Evolutionary conservation across 2,797 vertebrate genomes (phyloP).

Genomic region (Gallirallus australis): DNA sequence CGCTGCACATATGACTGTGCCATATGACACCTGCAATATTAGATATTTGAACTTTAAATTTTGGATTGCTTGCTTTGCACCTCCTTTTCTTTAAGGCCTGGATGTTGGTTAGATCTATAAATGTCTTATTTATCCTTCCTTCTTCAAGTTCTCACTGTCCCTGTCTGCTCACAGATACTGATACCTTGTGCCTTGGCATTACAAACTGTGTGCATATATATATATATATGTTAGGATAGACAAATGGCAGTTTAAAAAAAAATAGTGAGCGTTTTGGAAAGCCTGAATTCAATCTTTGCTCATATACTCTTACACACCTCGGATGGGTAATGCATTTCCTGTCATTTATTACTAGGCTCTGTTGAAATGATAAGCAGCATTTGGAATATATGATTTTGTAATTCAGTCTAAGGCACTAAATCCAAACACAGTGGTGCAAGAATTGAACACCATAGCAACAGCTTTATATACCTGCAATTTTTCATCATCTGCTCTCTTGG

Average conservation of each 20-base stretch:
- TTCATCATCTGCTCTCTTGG: slow-evolving; percentile 28
- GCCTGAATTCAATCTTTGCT: neutral
- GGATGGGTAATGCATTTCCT: neutral
- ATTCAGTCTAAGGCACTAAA: slow-evolving; percentile 43
- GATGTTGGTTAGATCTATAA: neutral
- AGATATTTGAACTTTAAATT: neutral
- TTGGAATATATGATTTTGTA: slow-evolving; percentile 57
- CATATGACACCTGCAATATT: neutral
- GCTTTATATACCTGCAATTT: slow-evolving; percentile 51
- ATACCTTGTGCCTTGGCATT: neutral
- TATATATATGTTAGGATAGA: neutral
- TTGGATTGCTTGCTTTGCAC: neutral
- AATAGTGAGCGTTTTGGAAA: neutral
- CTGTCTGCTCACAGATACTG: neutral
- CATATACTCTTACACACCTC: neutral
- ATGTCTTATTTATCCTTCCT: neutral
- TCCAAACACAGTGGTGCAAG: neutral
- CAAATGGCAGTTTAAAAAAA: neutral
- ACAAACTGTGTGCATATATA: neutral
- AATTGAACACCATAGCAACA: slow-evolving; percentile 43
- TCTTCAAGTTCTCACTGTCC: neutral
- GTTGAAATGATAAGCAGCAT: slow-evolving; percentile 51
- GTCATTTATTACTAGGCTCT: slow-evolving; percentile 13
- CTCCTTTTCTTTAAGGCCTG: neutral
- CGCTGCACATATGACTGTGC: neutral